These are phyloP conservation scores for Malachius bipustulatus DNA, from an alignment of 2,888 invertebrate species.

Conservation along the genomic window DNA sequence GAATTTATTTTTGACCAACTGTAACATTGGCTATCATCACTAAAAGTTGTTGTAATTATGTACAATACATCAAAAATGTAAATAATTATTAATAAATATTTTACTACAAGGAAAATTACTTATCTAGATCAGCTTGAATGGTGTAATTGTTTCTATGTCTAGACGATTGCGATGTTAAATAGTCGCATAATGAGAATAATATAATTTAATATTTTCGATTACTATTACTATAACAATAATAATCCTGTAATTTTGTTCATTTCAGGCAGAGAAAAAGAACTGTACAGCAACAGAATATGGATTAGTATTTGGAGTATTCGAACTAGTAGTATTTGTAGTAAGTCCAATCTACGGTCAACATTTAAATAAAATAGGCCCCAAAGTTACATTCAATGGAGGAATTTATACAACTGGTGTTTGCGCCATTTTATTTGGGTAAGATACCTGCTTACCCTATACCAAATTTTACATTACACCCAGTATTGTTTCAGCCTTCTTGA, in stretches of 20 bases:
- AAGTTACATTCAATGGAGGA: conserved; percentile 68
- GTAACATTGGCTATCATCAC: no score
- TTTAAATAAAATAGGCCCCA: conserved; percentile 66
- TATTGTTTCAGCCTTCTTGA: conserved; percentile 61
- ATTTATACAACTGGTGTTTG: conserved; percentile 73
- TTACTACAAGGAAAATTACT: no score
- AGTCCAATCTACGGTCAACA: conserved; percentile 75
- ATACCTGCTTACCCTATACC: conserved; percentile 6
- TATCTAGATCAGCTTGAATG: no score
- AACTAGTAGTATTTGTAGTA: conserved; percentile 68
- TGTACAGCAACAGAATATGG: conserved; percentile 75
- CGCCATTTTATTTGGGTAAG: conserved; percentile 70
- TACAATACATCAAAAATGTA: no score
- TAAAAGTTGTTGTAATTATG: no score
- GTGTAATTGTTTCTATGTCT: no score
- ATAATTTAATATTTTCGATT: no score
- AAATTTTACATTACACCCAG: conserved; percentile 2
- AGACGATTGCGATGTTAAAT: no score
- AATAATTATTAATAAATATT: no score
- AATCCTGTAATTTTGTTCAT: conserved; percentile 19
- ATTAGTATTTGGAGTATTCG: conserved; percentile 77
- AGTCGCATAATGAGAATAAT: no score
- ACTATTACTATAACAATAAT: conserved; percentile 7
- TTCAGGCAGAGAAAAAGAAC: conserved; percentile 69
- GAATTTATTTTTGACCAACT: no score